Evolutionary conservation across 1,140 invertebrate genomes (phyloP).

Genomic region (Drosophila ironensis): DNA sequence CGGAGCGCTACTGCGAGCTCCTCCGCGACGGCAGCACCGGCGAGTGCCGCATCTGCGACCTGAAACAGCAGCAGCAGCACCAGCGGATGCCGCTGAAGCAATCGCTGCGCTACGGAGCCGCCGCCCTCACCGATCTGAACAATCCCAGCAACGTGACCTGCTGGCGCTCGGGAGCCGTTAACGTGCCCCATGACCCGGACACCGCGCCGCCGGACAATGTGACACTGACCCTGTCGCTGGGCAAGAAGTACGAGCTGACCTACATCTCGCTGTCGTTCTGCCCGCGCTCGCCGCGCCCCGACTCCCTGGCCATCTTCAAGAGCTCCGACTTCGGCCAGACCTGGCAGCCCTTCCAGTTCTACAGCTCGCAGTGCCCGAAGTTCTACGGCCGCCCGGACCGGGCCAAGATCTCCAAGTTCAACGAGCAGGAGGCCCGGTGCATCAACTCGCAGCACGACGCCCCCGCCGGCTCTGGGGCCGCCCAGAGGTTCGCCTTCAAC

Average conservation of each 20-base stretch:
- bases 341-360: constrained; percentile 98
- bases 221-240: constrained; percentile 93
- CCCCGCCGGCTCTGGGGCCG: constrained; percentile 83
- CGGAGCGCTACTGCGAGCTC: constrained; percentile 88
- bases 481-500: constrained; percentile 95
- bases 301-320: constrained; percentile 98
- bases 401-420: constrained; percentile 94
- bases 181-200: constrained; percentile 86
- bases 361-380: constrained; percentile 94
- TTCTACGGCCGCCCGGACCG: constrained; percentile 93
- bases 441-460: constrained; percentile 90
- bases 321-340: constrained; percentile 96
- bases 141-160: constrained; percentile 98
- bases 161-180: constrained; percentile 95
- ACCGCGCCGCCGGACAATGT: constrained; percentile 94
- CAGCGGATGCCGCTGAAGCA: no score
- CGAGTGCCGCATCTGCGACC: constrained; percentile 95
- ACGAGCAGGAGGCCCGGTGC: constrained; percentile 96
- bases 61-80: constrained; percentile 82
- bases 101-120: constrained; percentile 83
- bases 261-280: constrained; percentile 99
- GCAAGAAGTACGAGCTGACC: constrained; percentile 99
- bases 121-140: constrained; percentile 96
- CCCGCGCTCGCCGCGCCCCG: constrained; percentile 92
- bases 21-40: constrained; percentile 82